Base-by-base conservation (phyloP, 2,113 vertebrate species). In the human region DNA sequence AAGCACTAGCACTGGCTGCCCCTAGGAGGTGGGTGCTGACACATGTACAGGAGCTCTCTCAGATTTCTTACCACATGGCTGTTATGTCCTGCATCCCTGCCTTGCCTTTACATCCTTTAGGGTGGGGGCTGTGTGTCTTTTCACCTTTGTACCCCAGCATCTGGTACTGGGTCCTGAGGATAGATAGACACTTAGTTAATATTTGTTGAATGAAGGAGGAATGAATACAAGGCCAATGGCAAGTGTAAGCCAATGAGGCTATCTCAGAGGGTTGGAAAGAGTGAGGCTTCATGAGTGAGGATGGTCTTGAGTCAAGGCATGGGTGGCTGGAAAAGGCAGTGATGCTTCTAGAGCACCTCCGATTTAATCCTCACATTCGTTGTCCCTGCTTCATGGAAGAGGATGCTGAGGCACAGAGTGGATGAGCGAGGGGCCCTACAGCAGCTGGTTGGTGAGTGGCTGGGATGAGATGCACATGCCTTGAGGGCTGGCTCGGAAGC, bases 401-500 rank as follows among this genome's bases (percentile, higher is more conserved):
- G 76, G 14, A 30, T 4, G 20, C 64, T 32, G 13, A 52, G 95
- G 55, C 18, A 9, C 73, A 73, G 16, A 22, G n/a, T 18, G 40
- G 6, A 3, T 2, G 52, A 80, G 43, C 2, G 1, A 38, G 7
- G 38, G 16, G 2, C 22, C 2, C 13, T 23, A 16, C 7, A 35
- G 1, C 30, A 6, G 40, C 8, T 16, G 2, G 12, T 23, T 4
- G 6, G 27, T 1, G 5, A 25, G 23, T 8, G 48, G 8, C 43
- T 78, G 70, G 38, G 32, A 14, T 13, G 14, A 75, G 22, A 5
- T 16, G 40, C 4, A 2, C 0, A 6, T 18, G 35, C 25, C 3
- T 8, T 1, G 0, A 18, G 10, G 25, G 25, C 30, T 27, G 8
- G 25, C 35, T 89, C 5, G 0, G 6, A 57, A n/a, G 61, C 35